Evolutionary conservation across 1,140 invertebrate species (phyloP).

Genomic region (Leguminivora glycinivorella): DNA sequence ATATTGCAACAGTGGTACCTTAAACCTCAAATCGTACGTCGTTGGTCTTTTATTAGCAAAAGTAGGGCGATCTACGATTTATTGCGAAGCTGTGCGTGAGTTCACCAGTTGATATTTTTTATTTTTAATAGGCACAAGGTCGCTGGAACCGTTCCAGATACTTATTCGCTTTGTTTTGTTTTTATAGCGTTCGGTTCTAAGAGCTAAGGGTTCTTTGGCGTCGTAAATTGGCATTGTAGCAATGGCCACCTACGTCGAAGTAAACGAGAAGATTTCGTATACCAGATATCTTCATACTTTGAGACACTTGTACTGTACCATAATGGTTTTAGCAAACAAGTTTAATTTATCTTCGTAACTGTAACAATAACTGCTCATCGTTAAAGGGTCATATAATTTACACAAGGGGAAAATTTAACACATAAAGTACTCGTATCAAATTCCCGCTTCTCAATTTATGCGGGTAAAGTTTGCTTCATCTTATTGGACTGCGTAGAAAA

Average conservation of each 20-base stretch:
- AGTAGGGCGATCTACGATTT: conserved; percentile 60
- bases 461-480: not conserved
- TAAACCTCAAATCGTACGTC: conserved; percentile 31
- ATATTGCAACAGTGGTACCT: conserved; percentile 16
- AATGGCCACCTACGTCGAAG: conserved; percentile 5
- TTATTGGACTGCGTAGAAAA: not conserved
- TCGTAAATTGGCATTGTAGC: not conserved
- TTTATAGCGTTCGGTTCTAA: conserved; percentile 9
- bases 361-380: not conserved
- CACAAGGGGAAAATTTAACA: not conserved
- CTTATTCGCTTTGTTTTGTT: conserved; percentile 36
- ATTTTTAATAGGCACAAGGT: conserved; percentile 61
- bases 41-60: conserved; percentile 44
- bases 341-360: not conserved
- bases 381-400: not conserved
- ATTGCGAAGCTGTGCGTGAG: conserved; percentile 45
- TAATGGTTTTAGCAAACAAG: not conserved
- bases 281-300: no score
- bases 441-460: not conserved
- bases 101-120: conserved; percentile 44
- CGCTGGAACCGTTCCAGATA: conserved; percentile 68
- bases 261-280: not conserved
- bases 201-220: conserved; percentile 13
- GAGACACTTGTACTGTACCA: not conserved
- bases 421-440: not conserved